Base-by-base conservation (phyloP, 2,113 vertebrate genomes). In the Ailurus styani region DNA sequence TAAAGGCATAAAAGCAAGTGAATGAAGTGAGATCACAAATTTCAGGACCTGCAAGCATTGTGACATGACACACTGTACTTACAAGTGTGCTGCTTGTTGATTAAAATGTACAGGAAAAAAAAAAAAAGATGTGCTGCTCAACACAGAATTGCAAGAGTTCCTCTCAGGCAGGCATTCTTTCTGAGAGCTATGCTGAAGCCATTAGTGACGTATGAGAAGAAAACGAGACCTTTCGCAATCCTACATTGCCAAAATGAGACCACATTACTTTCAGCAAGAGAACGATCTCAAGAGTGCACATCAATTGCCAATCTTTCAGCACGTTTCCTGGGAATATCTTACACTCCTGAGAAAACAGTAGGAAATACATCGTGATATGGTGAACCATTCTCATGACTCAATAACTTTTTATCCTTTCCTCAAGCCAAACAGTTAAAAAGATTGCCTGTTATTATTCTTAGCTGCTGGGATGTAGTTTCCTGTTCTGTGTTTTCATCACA, bases 401-500 rank as follows among this genome's bases (percentile, higher is more conserved):
- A 50, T 78, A 62, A 82, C 47, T 87, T 83, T 50, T 87, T 62
- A 64, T 87, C 66, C 52, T 97, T 95, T 92, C 62, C 55, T 91
- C 40, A 50, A 73, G 87, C 40, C 52, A 52, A 57, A 60, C 17
- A 81, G 60, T 97, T 97, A 34, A 85, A 52, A 91, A 96, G 79
- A 90, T 68, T 90, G n/a, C 84, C 85, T 25, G 66, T 62, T 78
- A 34, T 91, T 95, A 92, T 97, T 92, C 45, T 57, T 66, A 72
- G 79, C 70, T 62, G n/a, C 77, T 54, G 9, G 47, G 45, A 62
- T 29, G 15, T 31, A 91, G 73, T 40, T 94, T 37, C 72, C 85
- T 91, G 84, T 18, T 81, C 66, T 91, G 75, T 52, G 57, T 79
- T 94, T 96, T 72, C 70, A 82, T 97, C 82, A 87, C 50, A 87